Percentiles rank a stretch among this genome's conserved stretches.
Evolutionary conservation across 2,113 vertebrate genomes (phyloP).

Genomic region (Crypturellus undulatus): DNA sequence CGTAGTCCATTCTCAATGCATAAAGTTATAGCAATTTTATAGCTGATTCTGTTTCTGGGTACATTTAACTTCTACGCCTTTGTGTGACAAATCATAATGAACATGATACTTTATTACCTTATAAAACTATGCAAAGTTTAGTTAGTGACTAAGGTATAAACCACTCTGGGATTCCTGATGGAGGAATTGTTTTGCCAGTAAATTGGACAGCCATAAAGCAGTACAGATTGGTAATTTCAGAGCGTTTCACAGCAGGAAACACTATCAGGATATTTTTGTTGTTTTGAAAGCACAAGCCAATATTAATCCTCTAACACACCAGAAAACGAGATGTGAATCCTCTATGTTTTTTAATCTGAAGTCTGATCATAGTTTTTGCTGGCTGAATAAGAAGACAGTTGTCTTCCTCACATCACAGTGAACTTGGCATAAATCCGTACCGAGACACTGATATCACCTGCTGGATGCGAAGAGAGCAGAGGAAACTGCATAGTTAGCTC

Average conservation of each 20-base stretch:
- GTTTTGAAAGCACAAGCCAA: background rate
- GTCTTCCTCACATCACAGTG: background rate
- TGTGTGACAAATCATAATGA: background rate
- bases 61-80: background rate
- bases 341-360: background rate
- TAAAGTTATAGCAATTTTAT: background rate
- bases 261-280: background rate
- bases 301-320: background rate
- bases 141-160: background rate
- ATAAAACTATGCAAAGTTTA: background rate
- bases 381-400: background rate
- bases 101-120: background rate
- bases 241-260: background rate
- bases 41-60: background rate
- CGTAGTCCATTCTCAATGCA: fast-evolving
- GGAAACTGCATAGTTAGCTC: background rate
- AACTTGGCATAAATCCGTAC: background rate
- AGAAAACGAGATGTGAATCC: background rate
- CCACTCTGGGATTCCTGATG: fast-evolving
- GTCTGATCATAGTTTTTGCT: background rate
- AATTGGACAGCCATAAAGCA: background rate
- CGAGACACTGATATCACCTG: background rate
- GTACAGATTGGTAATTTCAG: background rate
- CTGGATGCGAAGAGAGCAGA: background rate
- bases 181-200: background rate